Percentiles rank a stretch among this genome's conserved stretches.
Conservation (phyloP, 2,888 invertebrate species). For the Ecliptopera silaceata region DNA sequence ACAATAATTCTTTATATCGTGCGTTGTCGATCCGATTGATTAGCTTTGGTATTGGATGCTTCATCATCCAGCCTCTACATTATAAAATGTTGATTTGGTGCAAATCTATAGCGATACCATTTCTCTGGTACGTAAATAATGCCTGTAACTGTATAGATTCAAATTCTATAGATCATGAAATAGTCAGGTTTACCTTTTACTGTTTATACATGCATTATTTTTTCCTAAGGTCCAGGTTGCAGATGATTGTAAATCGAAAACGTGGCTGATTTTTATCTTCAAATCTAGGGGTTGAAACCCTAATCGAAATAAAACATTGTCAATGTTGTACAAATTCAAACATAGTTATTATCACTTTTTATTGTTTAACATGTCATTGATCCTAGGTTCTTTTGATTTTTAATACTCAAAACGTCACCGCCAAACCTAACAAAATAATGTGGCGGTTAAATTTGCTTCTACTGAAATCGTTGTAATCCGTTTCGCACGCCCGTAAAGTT, state of each 20-base stretch:
- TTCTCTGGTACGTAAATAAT: neutral
- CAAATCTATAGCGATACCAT: neutral
- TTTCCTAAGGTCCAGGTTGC: conserved; percentile 3
- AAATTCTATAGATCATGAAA: neutral
- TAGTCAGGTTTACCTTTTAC: neutral
- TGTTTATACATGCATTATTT: neutral
- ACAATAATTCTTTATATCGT: conserved; percentile 17
- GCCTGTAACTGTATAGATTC: no score
- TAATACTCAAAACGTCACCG: neutral
- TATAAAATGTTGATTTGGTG: conserved; percentile 4
- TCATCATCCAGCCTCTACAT: neutral
- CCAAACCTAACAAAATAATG: neutral
- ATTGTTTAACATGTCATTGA: neutral
- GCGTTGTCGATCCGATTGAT: conserved; percentile 22
- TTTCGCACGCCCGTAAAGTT: neutral
- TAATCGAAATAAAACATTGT: neutral
- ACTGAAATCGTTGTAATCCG: neutral
- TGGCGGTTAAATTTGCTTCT: neutral
- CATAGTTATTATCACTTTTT: neutral
- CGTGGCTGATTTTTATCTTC: neutral
- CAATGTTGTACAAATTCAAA: neutral
- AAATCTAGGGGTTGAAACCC: neutral
- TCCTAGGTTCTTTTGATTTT: conserved; percentile 6
- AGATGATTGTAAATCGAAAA: neutral
- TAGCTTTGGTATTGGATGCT: conserved; percentile 6